phyloP scores from a whole-genome alignment of 1,140 invertebrate genomes.

The Bombus ignitus region DNA sequence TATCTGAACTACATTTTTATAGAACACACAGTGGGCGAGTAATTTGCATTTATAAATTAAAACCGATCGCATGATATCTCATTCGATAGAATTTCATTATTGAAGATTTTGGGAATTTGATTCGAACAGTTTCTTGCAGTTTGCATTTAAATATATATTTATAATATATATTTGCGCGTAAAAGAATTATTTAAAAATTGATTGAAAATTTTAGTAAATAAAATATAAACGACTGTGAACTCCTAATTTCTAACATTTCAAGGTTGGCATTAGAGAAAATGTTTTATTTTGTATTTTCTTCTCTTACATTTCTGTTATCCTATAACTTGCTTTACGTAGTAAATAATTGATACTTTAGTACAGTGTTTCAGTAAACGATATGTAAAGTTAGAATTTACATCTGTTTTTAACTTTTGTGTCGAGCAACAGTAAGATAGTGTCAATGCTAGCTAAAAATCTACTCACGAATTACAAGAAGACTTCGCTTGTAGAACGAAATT shows the following conservation, averaged over 20 bases:
- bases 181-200: not conserved
- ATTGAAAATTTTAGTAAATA: not conserved
- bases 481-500: not conserved
- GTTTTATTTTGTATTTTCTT: too few species aligned
- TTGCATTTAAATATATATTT: too few species aligned
- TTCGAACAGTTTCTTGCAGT: not conserved
- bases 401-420: not conserved
- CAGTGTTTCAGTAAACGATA: not conserved
- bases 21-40: too few species aligned
- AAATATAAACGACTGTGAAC: not conserved
- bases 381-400: not conserved
- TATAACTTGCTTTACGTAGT: too few species aligned
- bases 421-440: too few species aligned
- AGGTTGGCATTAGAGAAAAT: not conserved
- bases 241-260: not conserved
- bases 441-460: not conserved
- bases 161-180: too few species aligned
- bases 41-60: too few species aligned
- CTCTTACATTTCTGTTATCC: too few species aligned
- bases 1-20: too few species aligned
- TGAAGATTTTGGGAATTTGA: not conserved
- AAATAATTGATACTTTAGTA: too few species aligned
- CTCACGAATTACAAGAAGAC: not conserved
- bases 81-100: not conserved
- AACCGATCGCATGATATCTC: too few species aligned